A percentile compares a stretch with the other conserved stretches of the same genome.
Conservation (phyloP, 2,113 vertebrate genomes). For the Dermatemys mawii region DNA sequence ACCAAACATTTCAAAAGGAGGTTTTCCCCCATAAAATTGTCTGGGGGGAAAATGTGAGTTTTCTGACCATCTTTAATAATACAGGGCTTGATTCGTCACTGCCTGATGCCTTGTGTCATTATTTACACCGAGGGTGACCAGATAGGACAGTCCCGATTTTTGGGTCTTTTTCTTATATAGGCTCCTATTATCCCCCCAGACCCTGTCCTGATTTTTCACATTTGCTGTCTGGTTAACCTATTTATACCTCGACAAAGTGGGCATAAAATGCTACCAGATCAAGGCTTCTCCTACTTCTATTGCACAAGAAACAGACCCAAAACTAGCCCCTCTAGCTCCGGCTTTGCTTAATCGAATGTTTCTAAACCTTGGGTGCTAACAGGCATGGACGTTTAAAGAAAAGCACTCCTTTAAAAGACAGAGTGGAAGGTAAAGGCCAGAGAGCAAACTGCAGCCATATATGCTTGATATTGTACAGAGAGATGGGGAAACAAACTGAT, state of each 20-base stretch:
- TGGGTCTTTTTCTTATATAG: no score
- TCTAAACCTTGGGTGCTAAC: not conserved
- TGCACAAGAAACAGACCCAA: not conserved
- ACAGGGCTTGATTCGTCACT: not conserved
- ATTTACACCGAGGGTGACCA: not conserved
- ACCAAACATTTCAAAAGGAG: not conserved
- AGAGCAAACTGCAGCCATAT: fast-evolving
- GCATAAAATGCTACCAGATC: not conserved
- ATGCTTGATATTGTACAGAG: not conserved
- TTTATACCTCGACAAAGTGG: not conserved
- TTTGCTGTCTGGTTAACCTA: no score
- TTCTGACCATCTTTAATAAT: not conserved
- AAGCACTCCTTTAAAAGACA: not conserved
- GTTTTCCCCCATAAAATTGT: not conserved
- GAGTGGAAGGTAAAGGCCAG: not conserved
- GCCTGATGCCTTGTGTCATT: not conserved
- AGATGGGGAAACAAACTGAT: not conserved
- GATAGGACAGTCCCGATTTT: no score
- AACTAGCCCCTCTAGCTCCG: not conserved
- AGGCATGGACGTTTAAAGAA: not conserved
- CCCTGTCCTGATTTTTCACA: no score
- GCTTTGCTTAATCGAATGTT: not conserved
- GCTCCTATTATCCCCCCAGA: no score
- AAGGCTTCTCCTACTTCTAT: not conserved
- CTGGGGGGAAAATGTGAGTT: not conserved